These are phyloP conservation scores for Henricia sp. DNA, from an alignment of 53 echinoderm and acorn worm species.

Conservation along the genomic window DNA sequence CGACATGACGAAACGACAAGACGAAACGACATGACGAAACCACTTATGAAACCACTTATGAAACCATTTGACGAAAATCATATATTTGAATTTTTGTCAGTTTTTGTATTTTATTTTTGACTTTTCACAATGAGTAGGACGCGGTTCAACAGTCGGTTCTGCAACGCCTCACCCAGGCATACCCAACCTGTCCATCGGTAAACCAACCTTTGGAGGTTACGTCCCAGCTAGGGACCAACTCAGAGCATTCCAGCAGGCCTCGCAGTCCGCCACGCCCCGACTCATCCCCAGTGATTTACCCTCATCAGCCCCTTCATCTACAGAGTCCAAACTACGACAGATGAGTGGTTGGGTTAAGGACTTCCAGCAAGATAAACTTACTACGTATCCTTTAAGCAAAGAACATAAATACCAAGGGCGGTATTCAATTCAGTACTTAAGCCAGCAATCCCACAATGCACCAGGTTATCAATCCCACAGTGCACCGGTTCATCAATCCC, in stretches of 20 bases:
- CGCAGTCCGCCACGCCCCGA: constrained; percentile 3
- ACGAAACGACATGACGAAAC: too few relatives aligned
- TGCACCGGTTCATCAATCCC: too few relatives aligned
- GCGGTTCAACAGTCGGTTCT: neutral
- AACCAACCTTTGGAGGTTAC: constrained; percentile 88
- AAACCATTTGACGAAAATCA: too few relatives aligned
- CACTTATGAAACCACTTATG: too few relatives aligned
- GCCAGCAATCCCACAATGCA: too few relatives aligned
- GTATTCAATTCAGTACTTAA: too few relatives aligned
- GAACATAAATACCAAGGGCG: too few relatives aligned
- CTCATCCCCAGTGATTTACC: constrained; percentile 18
- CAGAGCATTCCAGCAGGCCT: constrained; percentile 60
- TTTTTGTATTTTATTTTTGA: too few relatives aligned
- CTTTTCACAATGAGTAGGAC: neutral
- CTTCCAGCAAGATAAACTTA: constrained; percentile 47
- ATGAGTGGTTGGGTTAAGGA: constrained; percentile 91
- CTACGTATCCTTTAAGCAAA: constrained; percentile 63
- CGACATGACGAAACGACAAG: too few relatives aligned
- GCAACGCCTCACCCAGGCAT: constrained; percentile 26
- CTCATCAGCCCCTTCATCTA: constrained; percentile 22
- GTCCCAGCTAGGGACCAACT: constrained; percentile 92
- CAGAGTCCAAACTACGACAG: constrained; percentile 75
- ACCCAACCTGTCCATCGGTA: constrained; percentile 17
- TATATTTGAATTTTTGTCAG: too few relatives aligned
- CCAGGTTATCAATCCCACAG: too few relatives aligned